Evolutionary conservation across 1,140 invertebrate genomes (phyloP), one percentile per base, ranked within the genome.

Genomic region (Teleopsis dalmanni): DNA sequence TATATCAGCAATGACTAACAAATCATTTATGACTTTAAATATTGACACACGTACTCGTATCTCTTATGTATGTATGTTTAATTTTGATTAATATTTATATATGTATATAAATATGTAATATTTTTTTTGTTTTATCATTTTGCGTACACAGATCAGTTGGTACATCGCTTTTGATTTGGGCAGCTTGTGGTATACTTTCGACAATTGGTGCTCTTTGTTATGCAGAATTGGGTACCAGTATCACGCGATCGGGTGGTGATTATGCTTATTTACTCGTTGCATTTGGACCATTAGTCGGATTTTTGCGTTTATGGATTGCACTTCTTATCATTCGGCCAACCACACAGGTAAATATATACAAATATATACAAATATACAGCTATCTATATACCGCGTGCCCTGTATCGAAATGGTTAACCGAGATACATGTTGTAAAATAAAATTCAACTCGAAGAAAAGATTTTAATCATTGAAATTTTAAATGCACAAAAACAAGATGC

Each of bases 231-330:
- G 87, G 87, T 13, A 88, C 85, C 1, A 82, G 84, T 36, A 88
- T 92, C 57, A 81, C 75, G 43, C 76, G 87, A 58, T 88, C 88
- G 4, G 90, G 90, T 16, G 90, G 88, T 34, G 90, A 93, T 66
- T 93, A 91, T 71, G 87, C 87, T 3, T 93, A 93, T 70, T 85
- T 91, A 33, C 79, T 87, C 61, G 81, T 83, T 21, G 85, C 89
- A 25, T 94, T 94, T 66, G 91, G 91, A 2, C 84, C 87, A n/a
- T 72, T 95, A 10, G 83, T 87, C 1, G 91, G 86, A 3, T 96
- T 95, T 65, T 71, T 95, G 14, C 78, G 85, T 42, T 73, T 95
- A 18, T 96, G 92, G 92, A 84, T 92, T 25, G 87, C 87, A 4
- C 71, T 90, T 42, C 74, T 91, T 22, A 87, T 92, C 54, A 88